Evolutionary conservation across 2,888 invertebrate genomes (phyloP).

Genomic region (Chaetoderma sp.): DNA sequence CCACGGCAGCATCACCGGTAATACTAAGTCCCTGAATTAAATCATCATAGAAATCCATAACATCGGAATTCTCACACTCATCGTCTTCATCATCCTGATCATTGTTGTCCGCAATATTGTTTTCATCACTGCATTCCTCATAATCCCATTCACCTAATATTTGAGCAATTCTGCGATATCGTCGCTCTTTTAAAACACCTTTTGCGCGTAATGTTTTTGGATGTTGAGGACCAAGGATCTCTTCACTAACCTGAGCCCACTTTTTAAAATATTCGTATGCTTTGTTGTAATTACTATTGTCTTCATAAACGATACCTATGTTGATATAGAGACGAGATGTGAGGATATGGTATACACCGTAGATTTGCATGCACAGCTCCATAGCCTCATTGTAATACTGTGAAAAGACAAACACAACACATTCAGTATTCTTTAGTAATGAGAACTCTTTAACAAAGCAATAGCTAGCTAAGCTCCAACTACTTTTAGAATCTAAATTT

Average conservation of each 20-base stretch:
- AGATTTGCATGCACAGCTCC: constrained; percentile 67
- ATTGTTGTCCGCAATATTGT: constrained; percentile 39
- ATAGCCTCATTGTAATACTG: constrained; percentile 66
- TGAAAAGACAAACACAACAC: too few relatives aligned
- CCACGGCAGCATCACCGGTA: neutral
- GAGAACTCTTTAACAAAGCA: too few relatives aligned
- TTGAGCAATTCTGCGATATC: constrained; percentile 62
- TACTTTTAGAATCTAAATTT: too few relatives aligned
- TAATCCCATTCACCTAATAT: constrained; percentile 54
- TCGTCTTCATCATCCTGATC: too few relatives aligned
- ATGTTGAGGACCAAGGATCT: constrained; percentile 65
- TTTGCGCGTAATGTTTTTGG: constrained; percentile 67
- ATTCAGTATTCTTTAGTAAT: too few relatives aligned
- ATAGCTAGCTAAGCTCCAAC: too few relatives aligned
- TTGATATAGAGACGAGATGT: constrained; percentile 67
- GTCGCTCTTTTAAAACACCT: constrained; percentile 62
- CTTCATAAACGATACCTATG: constrained; percentile 67
- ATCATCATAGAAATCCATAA: constrained; percentile 60
- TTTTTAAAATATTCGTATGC: constrained; percentile 67
- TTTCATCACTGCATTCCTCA: constrained; percentile 43
- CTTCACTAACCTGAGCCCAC: constrained; percentile 65
- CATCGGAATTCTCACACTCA: constrained; percentile 51
- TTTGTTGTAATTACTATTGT: constrained; percentile 65
- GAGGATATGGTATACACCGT: constrained; percentile 65
- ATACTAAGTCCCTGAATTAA: constrained; percentile 29